A percentile compares a stretch with the other conserved stretches of the same genome.
Conservation (phyloP, 2,797 vertebrate genomes). For the Brachymystax lenok region DNA sequence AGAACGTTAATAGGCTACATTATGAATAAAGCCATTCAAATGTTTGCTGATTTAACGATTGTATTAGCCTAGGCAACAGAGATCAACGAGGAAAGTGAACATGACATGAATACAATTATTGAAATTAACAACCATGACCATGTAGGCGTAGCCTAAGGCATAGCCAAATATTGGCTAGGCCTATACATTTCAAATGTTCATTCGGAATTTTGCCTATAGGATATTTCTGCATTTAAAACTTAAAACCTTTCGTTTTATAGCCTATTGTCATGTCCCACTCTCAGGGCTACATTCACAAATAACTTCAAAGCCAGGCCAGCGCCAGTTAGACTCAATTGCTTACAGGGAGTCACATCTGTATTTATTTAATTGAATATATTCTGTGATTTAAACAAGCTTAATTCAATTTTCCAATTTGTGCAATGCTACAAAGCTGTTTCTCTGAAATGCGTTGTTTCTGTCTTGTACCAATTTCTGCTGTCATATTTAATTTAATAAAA, state of each 20-base stretch:
- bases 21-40: constrained; percentile 22
- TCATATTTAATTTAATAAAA: constrained; percentile 32
- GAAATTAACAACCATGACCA: constrained; percentile 1
- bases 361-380: constrained; percentile 55
- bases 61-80: background rate
- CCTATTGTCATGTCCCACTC: background rate
- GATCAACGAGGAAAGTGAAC: constrained; percentile 26
- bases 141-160: background rate
- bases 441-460: constrained; percentile 23
- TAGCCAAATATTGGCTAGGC: background rate
- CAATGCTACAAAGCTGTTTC: constrained; percentile 22
- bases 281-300: constrained; percentile 33
- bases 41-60: constrained; percentile 9
- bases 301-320: constrained; percentile 49
- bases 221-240: background rate
- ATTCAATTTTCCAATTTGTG: constrained; percentile 55
- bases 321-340: constrained; percentile 42
- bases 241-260: background rate
- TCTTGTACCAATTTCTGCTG: constrained; percentile 5
- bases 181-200: constrained; percentile 1
- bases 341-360: constrained; percentile 28
- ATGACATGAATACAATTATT: constrained; percentile 17
- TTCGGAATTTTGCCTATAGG: background rate
- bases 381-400: constrained; percentile 41
- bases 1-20: constrained; percentile 27